Evolutionary conservation across 2,888 invertebrate genomes (phyloP).

Genomic region (Calliphora vomitoria): DNA sequence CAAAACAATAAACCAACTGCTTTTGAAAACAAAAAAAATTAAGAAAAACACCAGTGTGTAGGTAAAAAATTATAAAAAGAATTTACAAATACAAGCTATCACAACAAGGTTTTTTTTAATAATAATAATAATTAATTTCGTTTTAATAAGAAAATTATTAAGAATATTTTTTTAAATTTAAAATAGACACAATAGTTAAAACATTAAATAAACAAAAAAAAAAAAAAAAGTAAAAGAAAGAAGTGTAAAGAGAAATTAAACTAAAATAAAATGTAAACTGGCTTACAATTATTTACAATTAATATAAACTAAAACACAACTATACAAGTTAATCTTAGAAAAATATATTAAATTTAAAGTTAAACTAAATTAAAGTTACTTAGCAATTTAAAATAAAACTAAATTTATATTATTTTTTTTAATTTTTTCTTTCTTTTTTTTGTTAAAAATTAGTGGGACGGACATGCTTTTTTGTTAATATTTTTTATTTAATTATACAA

Average conservation of each 20-base stretch:
- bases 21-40: conserved; percentile 30
- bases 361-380: conserved; percentile 27
- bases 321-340: conserved; percentile 65
- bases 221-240: not conserved
- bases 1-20: conserved; percentile 48
- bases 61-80: conserved; percentile 34
- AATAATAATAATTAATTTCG: conserved; percentile 52
- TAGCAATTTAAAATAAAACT: conserved; percentile 35
- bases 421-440: conserved; percentile 28
- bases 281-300: conserved; percentile 66
- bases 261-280: conserved; percentile 52
- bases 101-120: conserved; percentile 67
- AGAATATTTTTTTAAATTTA: not conserved
- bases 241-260: conserved; percentile 36
- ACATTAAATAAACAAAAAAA: conserved; percentile 30
- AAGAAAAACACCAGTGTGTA: conserved; percentile 46
- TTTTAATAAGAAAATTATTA: not conserved
- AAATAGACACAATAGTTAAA: conserved; percentile 11
- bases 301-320: conserved; percentile 39
- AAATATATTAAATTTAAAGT: conserved; percentile 59
- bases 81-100: conserved; percentile 72
- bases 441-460: conserved; percentile 71
- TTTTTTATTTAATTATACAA: conserved; percentile 45
- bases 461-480: conserved; percentile 67
- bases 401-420: conserved; percentile 37